Percentiles rank a stretch among this genome's conserved stretches.
Evolutionary conservation across 2,797 vertebrate genomes (phyloP).

Genomic region (Lacerta agilis): DNA sequence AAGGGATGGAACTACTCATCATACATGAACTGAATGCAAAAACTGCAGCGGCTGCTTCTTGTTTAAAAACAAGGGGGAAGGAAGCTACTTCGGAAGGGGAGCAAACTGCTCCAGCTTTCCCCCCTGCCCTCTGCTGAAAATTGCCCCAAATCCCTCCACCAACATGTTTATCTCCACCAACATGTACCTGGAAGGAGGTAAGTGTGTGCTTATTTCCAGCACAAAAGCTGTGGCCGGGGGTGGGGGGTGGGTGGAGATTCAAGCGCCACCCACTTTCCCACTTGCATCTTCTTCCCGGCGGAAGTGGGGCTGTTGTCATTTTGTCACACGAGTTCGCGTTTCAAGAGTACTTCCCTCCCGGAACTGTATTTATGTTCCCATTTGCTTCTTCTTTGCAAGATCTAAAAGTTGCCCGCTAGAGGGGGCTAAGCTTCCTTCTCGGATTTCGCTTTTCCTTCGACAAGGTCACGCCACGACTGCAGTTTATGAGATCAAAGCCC

Average conservation of each 20-base stretch:
- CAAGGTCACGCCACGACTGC: slow-evolving; percentile 44
- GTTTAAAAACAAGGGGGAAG: neutral
- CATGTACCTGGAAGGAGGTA: neutral
- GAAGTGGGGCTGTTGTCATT: neutral
- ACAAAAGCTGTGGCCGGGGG: neutral
- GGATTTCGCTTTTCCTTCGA: slow-evolving; percentile 33
- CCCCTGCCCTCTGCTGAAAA: too few relatives aligned
- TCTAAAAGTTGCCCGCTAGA: slow-evolving; percentile 15
- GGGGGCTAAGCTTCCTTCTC: slow-evolving; percentile 44
- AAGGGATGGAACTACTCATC: neutral
- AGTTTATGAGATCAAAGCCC: slow-evolving; percentile 57
- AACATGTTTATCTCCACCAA: too few relatives aligned
- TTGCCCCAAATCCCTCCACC: neutral
- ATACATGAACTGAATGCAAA: too few relatives aligned
- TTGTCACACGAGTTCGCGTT: too few relatives aligned
- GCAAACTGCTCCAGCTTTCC: neutral
- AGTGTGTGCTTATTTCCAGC: neutral
- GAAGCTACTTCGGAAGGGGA: too few relatives aligned
- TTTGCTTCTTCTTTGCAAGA: slow-evolving; percentile 35
- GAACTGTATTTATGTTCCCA: slow-evolving; percentile 18
- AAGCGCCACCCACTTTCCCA: neutral
- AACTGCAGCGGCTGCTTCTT: neutral
- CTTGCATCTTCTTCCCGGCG: too few relatives aligned
- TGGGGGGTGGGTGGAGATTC: neutral
- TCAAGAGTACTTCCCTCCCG: neutral